Conservation (phyloP, 1,140 invertebrate genomes). For the Brachionus sp. region DNA sequence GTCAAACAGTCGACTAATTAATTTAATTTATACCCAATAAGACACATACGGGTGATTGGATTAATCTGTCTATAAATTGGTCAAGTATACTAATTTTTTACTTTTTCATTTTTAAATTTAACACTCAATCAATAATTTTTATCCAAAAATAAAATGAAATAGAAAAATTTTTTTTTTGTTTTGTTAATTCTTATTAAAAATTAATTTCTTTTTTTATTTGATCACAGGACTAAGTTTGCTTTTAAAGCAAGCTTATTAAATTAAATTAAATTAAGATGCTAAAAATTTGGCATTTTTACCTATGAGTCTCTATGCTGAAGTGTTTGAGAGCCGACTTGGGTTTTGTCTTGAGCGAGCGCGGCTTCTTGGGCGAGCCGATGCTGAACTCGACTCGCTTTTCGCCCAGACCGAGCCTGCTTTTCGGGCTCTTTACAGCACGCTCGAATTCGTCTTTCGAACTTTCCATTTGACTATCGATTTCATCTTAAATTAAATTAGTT, state of each 20-base stretch:
- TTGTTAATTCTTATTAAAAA: neutral
- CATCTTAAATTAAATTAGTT: neutral
- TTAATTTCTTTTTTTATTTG: neutral
- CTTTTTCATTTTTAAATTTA: neutral
- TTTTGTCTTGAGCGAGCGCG: neutral
- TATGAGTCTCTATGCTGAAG: conserved; percentile 12
- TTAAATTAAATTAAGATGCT: conserved; percentile 24
- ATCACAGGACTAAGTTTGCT: neutral
- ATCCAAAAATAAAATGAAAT: neutral
- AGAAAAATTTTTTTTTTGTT: neutral
- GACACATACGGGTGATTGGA: neutral
- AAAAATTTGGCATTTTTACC: neutral
- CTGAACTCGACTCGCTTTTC: conserved; percentile 25
- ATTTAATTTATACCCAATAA: neutral
- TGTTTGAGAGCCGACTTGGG: conserved; percentile 28
- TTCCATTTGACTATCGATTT: conserved; percentile 26
- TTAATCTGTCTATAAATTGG: neutral
- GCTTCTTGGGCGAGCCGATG: conserved; percentile 16
- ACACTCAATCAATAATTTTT: neutral
- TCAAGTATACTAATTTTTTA: neutral
- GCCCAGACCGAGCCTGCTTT: neutral
- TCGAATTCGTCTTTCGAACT: neutral
- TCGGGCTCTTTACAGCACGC: neutral
- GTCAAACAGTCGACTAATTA: neutral
- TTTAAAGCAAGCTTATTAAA: neutral